Conservation (phyloP, 2,797 vertebrate genomes). For the Cossypha heuglini region DNA sequence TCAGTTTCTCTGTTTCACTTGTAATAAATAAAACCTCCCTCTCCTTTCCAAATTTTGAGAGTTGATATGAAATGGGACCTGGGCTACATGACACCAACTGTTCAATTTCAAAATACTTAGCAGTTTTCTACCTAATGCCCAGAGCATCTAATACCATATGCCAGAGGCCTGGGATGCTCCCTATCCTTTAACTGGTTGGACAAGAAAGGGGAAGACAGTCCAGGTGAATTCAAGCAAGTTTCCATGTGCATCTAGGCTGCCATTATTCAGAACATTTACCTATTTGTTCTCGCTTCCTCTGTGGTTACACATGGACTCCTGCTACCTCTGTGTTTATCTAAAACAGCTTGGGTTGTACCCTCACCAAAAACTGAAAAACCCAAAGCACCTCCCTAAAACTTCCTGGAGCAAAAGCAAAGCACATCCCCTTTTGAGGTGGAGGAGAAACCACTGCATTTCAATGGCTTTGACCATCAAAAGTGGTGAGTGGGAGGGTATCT, state of each 20-base stretch:
- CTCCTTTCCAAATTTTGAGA: neutral
- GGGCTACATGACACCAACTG: neutral
- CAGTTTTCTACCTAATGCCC: neutral
- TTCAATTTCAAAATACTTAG: neutral
- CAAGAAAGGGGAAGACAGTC: constrained; percentile 24
- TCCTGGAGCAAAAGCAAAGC: neutral
- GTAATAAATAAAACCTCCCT: neutral
- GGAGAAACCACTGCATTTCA: neutral
- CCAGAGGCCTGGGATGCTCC: constrained; percentile 23
- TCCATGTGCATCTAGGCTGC: neutral
- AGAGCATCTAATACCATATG: neutral
- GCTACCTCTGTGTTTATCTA: neutral
- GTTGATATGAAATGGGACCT: neutral
- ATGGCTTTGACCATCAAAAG: constrained; percentile 23
- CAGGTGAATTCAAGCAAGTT: constrained; percentile 25
- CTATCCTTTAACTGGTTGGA: constrained; percentile 18
- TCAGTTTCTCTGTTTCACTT: neutral
- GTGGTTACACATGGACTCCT: neutral
- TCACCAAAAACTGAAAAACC: neutral
- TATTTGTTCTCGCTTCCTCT: neutral
- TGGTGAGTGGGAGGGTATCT: neutral
- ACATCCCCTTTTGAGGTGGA: neutral
- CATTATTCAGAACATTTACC: constrained; percentile 34
- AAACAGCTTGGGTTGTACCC: neutral
- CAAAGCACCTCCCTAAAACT: neutral